phyloP scores from a whole-genome alignment of 2,113 vertebrate species.

The Ochotona curzoniae region DNA sequence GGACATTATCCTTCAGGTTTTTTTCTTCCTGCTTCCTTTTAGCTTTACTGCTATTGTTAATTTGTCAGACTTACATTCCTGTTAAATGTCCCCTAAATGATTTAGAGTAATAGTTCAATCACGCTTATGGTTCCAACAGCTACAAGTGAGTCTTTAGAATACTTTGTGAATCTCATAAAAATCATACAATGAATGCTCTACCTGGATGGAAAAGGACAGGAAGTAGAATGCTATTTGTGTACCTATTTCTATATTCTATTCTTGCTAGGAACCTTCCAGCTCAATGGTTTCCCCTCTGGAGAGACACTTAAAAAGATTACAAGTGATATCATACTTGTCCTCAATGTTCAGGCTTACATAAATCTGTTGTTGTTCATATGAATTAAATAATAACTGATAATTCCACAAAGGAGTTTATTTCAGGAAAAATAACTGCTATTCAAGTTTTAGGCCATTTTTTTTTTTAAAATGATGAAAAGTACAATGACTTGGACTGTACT shows the following conservation, averaged over 20 bases:
- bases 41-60: neutral
- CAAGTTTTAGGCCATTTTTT: neutral
- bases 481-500: neutral
- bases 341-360: neutral
- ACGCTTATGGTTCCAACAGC: constrained; percentile 48
- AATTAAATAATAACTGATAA: constrained; percentile 22
- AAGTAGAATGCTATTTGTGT: constrained; percentile 39
- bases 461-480: neutral
- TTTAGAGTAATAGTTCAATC: neutral
- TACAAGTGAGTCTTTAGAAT: constrained; percentile 45
- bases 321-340: constrained; percentile 20
- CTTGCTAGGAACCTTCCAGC: constrained; percentile 62
- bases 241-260: constrained; percentile 54
- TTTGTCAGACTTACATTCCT: constrained; percentile 6
- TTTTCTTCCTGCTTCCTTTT: neutral
- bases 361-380: constrained; percentile 17
- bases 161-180: neutral
- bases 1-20: neutral
- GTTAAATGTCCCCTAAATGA: no score
- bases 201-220: constrained; percentile 1
- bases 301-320: constrained; percentile 31
- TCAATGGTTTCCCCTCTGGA: constrained; percentile 31
- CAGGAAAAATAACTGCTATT: constrained; percentile 30
- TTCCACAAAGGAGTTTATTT: constrained; percentile 28
- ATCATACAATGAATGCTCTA: neutral